Evolutionary conservation across 1,140 invertebrate species (phyloP), one percentile per base, ranked within the genome.

Genomic region (Alviniconcha marisindica): DNA sequence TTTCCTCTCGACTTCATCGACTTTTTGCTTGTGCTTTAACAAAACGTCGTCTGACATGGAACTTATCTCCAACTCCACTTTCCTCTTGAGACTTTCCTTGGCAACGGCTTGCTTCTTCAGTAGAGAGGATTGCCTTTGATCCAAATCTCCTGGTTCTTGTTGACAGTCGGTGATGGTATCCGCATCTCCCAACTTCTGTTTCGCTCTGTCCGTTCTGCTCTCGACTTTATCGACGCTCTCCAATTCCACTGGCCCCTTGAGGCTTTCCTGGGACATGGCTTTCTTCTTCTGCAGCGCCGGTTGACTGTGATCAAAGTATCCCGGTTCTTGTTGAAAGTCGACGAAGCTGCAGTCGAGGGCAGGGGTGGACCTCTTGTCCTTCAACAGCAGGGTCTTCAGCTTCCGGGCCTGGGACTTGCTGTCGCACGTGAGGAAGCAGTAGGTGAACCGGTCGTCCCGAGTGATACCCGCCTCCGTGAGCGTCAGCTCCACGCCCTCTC

Each of bases 1-100:
- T 24, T 54, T 79, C 33, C 66, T 51, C 24, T 77, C 78, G 51
- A 33, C 24, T 18, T 36, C 54, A 4, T 44, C 38, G 7, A 81
- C 63, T 36, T 56, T 81, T 15, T 84, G 12, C 2, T 77, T 2
- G 42, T 84, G 83, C 14, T 42, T 36, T 44, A 0, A 40, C 42
- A 84, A n/a, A 7, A 38, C 44, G 2, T 33, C 14, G 28, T 69
- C 31, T 44, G 76, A 51, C 77, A 63, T 77, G 48, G 21, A 60
- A 21, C 24, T 54, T 4, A 78, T 69, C 38, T 78, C 76, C 14
- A 18, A 44, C 33, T 38, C 15, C 33, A 44, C 31, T 7, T 48
- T 36, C 54, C 74, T 15, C 28, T 54, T 79, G 21, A 63, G 78
- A 18, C 28, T 44, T 66, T 63, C 38, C 28, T 36, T 78, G 33